Base-by-base conservation (phyloP, 2,113 vertebrate genomes). In the Holacanthus passer region DNA sequence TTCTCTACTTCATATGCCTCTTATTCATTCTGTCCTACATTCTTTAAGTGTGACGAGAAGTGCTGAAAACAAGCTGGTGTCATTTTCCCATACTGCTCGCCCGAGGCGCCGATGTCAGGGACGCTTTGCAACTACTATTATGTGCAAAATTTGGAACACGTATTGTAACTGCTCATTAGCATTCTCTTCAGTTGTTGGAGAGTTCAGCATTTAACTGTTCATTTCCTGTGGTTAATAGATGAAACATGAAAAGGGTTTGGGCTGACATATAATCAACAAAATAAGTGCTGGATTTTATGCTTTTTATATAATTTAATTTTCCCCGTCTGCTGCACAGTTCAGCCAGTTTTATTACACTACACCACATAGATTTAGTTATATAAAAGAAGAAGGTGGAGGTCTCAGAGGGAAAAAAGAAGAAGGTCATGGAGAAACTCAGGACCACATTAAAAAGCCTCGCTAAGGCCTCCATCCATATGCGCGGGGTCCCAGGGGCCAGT, bases 1-100 rank as follows among this genome's bases (percentile, higher is more conserved):
- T 81, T 76, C 84, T 73, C 73, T 62, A 58, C 35, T 22, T 77
- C 75, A 17, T 20, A 27, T 7, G n/a, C 53, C 65, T 83, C 39
- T 48, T 73, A 56, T 29, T 79, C 48, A 73, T 74, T 74, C 58
- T 67, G 78, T 41, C 79, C 83, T 67, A 77, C 73, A 84, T 77
- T 81, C 72, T 82, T 62, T 58, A 79, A 73, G 56, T 68, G 77
- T 55, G 70, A 83, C 27, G 12, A 67, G 27, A 67, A 81, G 35
- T 64, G 68, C 50, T 50, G 31, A 24, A 77, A 80, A 77, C 76
- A 77, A 82, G 41, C 74, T 14, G 9, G 39, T 82, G 68, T 62
- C 60, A 47, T 48, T 60, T 66, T 65, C 73, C 31, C 17, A 27
- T 17, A 0, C 24, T 1, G 16, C 27, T 31, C 16, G 29, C 64